Evolutionary conservation across 2,113 vertebrate species (phyloP).

Genomic region (Bufo bufo): DNA sequence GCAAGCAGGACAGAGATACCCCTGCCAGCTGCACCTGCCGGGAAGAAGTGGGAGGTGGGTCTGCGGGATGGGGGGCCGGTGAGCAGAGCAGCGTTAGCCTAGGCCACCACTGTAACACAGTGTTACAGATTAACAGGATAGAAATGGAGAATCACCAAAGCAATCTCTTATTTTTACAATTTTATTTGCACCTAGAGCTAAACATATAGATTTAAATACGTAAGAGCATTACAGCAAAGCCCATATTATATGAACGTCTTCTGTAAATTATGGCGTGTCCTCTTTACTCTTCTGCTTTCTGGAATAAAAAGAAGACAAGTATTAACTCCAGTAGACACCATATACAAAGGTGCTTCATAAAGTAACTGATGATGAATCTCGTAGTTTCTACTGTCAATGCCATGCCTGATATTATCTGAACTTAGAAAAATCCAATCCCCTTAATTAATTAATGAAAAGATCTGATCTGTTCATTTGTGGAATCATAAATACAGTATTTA

Average conservation of each 20-base stretch:
- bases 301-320: not conserved
- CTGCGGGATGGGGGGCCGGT: no score
- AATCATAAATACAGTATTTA: no score
- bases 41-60: no score
- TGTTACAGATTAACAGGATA: not conserved
- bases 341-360: not conserved
- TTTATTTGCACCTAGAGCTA: conserved; percentile 50
- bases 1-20: no score
- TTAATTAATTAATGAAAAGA: no score
- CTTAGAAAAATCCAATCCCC: no score
- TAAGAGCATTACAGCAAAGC: conserved; percentile 7
- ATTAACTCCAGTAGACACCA: not conserved
- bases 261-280: not conserved
- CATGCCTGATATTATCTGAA: not conserved
- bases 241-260: conserved; percentile 54
- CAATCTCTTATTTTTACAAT: not conserved
- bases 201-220: conserved; percentile 20
- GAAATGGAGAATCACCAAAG: not conserved
- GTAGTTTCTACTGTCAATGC: not conserved
- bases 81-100: no score
- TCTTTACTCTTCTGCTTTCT: conserved; percentile 53
- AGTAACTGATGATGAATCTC: not conserved
- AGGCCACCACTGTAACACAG: no score
- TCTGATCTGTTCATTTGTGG: no score
- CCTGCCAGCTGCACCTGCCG: no score